Base-by-base conservation (phyloP, 2,113 vertebrate genomes). In the Scopus umbretta region DNA sequence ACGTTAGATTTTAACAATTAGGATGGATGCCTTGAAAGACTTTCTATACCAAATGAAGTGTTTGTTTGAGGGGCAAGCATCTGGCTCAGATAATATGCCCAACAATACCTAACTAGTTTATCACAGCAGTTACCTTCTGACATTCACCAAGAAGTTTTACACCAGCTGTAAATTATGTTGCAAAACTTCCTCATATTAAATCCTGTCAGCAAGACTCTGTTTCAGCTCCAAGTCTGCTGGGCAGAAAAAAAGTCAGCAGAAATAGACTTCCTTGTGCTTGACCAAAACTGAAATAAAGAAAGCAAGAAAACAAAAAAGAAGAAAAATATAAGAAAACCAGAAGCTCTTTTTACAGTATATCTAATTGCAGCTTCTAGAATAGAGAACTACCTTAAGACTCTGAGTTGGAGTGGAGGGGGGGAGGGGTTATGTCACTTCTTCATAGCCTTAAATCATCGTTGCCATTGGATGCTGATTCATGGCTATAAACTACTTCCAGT, bases 171-270 rank as follows among this genome's bases (percentile, higher is more conserved):
- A 98, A 97, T 94, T 78, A 58, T 75, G 80, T 97, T 98, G 97
- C 97, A 97, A 98, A 97, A 98, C 90, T 98, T 97, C 96, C 97
- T 95, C 80, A 71, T 96, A 84, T 97, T 92, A 96, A 97, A 97
- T 92, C 92, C 90, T 91, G 90, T 96, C 96, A 97, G 92, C 87
- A 97, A 71, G 83, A 78, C 76, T 85, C 87, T 86, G 11, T 86
- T 90, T 93, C 90, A 79, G 70, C 89, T 96, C 80, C 78, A 96
- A 95, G 82, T 88, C 80, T 45, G 17, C 68, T 88, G 66, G 27
- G 75, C 65, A 95, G 80, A 38, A 79, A 73, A 96, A 86, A 96
- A 92, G 91, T 94, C 92, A 93, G 85, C 86, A 95, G 70, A 94
- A 96, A 96, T 91, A 86, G 67, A 87, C 83, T 97, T 96, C 94